Evolutionary conservation across 2,113 vertebrate genomes (phyloP), one percentile per base, ranked within the genome.

Genomic region (Podiceps cristatus): DNA sequence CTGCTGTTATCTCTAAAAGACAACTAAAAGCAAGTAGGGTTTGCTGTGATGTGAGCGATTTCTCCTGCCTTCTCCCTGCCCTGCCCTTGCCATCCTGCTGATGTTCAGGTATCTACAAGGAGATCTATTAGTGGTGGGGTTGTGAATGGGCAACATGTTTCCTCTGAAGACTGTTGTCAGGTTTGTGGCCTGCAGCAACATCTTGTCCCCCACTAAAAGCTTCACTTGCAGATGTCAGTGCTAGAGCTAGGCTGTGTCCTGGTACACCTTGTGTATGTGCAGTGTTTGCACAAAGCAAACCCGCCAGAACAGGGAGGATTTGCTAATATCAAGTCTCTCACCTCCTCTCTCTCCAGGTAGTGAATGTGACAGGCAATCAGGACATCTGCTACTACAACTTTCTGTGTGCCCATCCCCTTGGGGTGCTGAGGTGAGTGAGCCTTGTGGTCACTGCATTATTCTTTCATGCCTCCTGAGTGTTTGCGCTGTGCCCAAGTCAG

Each of bases 371-470:
- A 0, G 98, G 98, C 37, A 98, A 99, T 95, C 98, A 99, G 80
- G 98, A 99, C 90, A 98, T 99, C 97, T 99, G 98, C 91, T 99
- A 98, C 95, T 99, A 99, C 95, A 99, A 99, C 96, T 99, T 99
- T 82, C 98, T 99, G 52, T 99, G 98, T 24, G 98, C 98, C 79
- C 98, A 98, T 63, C 98, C 98, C 35, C 86, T 98, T 72, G 98
- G 98, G 2, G 97, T 98, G 88, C 96, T 99, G 86, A 99, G 98
- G 98, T 99, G 86, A 97, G 96, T 55, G 16, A 89, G 6, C 23
- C 23, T 16, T 52, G 12, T 0, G 0, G 1, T 92, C 37, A 7
- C 31, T 58, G 35, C 22, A 0, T 60, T 22, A 33, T 44, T 55
- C 31, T 77, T 37, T 55, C 0, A 0, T 74, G 55, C 56, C 10